Conservation (phyloP, 1,140 invertebrate genomes). For the Brachionus asplanchnoidis region DNA sequence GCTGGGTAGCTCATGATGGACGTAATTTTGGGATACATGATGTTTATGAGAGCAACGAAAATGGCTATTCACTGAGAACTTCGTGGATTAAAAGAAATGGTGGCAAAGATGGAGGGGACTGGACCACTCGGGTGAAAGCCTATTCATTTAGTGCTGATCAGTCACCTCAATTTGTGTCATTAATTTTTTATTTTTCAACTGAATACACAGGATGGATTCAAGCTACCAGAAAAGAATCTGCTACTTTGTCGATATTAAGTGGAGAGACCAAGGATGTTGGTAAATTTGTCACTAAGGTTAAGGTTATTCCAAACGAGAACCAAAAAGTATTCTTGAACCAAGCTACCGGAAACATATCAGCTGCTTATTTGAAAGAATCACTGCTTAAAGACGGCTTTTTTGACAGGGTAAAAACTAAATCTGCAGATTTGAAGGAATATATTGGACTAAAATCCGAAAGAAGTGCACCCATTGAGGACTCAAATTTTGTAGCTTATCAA, state of each 20-base stretch:
- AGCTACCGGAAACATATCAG: constrained; percentile 24
- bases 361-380: constrained; percentile 25
- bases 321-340: constrained; percentile 59
- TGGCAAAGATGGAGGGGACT: constrained; percentile 78
- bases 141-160: constrained; percentile 51
- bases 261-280: constrained; percentile 73
- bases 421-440: constrained; percentile 6
- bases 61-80: constrained; percentile 60
- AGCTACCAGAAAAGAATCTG: not conserved
- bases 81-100: constrained; percentile 79
- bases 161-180: constrained; percentile 49
- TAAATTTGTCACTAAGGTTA: constrained; percentile 66
- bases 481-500: constrained; percentile 35
- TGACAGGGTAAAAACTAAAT: not conserved
- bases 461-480: not conserved
- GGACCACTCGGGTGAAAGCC: constrained; percentile 77
- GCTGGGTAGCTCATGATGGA: constrained; percentile 88
- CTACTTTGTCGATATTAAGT: constrained; percentile 61
- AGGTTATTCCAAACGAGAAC: constrained; percentile 43
- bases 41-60: constrained; percentile 72
- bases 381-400: constrained; percentile 2
- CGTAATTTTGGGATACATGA: constrained; percentile 82
- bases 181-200: constrained; percentile 59
- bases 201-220: constrained; percentile 44
- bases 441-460: not conserved